Evolutionary conservation across 2,797 vertebrate species (phyloP).

Genomic region (Sebastes oblongus): DNA sequence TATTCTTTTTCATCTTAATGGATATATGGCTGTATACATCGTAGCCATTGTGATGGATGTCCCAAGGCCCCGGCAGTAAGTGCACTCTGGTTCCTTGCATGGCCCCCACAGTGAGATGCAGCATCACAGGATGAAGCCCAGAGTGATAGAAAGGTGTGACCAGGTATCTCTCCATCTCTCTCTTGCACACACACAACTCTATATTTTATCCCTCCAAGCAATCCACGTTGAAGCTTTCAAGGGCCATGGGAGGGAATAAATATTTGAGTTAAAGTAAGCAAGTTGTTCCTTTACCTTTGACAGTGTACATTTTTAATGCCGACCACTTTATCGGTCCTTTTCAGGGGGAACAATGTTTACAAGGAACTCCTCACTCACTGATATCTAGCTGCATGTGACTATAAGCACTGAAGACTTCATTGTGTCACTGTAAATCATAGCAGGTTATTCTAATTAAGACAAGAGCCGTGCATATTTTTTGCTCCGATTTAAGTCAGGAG

Average conservation of each 20-base stretch:
- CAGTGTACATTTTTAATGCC: constrained; percentile 70
- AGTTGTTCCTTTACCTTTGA: constrained; percentile 47
- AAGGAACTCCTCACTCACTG: constrained; percentile 23
- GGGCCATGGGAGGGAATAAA: constrained; percentile 71
- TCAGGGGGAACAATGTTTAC: constrained; percentile 21
- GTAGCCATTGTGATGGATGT: constrained; percentile 41
- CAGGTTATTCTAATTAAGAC: background rate
- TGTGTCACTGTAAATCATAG: constrained; percentile 1
- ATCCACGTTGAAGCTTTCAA: constrained; percentile 66
- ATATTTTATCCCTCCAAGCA: constrained; percentile 46
- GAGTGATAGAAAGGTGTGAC: constrained; percentile 67
- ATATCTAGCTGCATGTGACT: constrained; percentile 20
- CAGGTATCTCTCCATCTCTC: constrained; percentile 19
- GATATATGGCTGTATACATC: constrained; percentile 28
- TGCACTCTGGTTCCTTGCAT: constrained; percentile 56
- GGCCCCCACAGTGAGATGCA: constrained; percentile 25
- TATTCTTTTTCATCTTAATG: constrained; percentile 48
- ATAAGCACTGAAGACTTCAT: background rate
- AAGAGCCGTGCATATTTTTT: background rate
- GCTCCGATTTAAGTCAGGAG: constrained; percentile 1
- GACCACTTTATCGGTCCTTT: constrained; percentile 46
- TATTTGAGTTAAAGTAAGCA: constrained; percentile 76
- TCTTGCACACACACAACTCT: constrained; percentile 3
- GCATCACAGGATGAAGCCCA: constrained; percentile 38
- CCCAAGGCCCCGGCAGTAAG: constrained; percentile 47